Evolutionary conservation across 2,888 invertebrate genomes (phyloP), one percentile per base, ranked within the genome.

Genomic region (Drosophila dives): DNA sequence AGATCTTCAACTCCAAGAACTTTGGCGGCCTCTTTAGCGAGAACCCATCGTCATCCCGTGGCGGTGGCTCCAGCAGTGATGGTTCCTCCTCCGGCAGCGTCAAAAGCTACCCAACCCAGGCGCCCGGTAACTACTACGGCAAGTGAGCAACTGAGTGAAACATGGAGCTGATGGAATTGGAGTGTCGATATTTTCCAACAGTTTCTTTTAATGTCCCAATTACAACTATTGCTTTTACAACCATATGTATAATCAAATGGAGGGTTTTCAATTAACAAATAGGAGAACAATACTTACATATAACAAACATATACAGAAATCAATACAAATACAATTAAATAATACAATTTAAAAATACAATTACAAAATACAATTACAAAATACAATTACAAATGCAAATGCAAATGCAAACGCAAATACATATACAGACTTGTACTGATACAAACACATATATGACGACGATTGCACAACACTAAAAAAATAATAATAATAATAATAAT

Each of bases 21-120:
- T 89, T 92, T 40, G 92, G 92, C 15, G 93, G 93, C 0, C 84
- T 93, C n/a, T 93, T 93, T 72, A 92, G 90, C 63, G 93, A 93
- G 80, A 93, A 92, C 70, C 90, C 92, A 12, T 89, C 91, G 1
- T 79, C 0, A 69, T 38, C 55, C 38, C 55, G 55, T 29, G 38
- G 83, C 40, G 65, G 79, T 11, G 70, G 72, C 2, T 42, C 32
- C 40, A 55, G 67, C 34, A 70, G 76, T 20, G 61, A 34, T 12
- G 75, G 81, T 5, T 75, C 80, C 20, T 54, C 76, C 12, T 77
- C 83, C 5, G 81, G 86, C 12, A 90, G 89, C 2, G 63, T 87
- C 32, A 91, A 80, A 45, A 91, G 90, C 66, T 93, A 93, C 65
- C 93, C 93, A 63, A 93, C 93, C 38, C 93, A 93, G 68, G 75